These are phyloP conservation scores for Centropyge bicolor DNA, from an alignment of 2,797 vertebrate species.

Conservation along the genomic window DNA sequence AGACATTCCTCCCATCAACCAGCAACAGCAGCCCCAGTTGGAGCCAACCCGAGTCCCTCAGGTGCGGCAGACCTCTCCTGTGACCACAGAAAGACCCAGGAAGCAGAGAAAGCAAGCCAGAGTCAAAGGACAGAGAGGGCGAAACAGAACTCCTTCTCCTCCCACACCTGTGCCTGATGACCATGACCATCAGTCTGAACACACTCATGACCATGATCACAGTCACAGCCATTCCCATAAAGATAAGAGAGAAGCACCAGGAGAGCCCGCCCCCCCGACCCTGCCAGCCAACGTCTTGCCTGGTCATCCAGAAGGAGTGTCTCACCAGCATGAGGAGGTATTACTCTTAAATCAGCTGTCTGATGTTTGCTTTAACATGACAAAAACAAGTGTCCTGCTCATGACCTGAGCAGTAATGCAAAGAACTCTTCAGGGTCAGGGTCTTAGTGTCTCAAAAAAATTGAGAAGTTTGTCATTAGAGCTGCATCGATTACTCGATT, in stretches of 20 bases:
- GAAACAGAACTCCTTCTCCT: conserved; percentile 50
- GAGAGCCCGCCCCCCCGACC: conserved; percentile 55
- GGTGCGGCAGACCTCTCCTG: conserved; percentile 29
- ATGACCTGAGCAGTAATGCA: not conserved
- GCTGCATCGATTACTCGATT: too few relatives aligned
- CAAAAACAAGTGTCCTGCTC: not conserved
- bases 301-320: conserved; percentile 72
- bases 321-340: conserved; percentile 91
- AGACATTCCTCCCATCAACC: conserved; percentile 75
- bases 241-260: conserved; percentile 88
- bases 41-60: conserved; percentile 20
- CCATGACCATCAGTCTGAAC: not conserved
- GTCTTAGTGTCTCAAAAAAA: too few relatives aligned
- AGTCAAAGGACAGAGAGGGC: conserved; percentile 50
- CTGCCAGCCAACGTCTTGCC: conserved; percentile 29
- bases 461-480: too few relatives aligned
- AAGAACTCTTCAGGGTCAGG: not conserved
- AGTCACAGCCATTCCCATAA: conserved; percentile 77
- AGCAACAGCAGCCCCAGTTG: conserved; percentile 65
- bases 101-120: conserved; percentile 43
- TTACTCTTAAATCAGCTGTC: conserved; percentile 20
- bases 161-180: not conserved
- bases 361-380: not conserved
- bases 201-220: conserved; percentile 32
- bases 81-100: conserved; percentile 67